phyloP scores from a whole-genome alignment of 2,888 invertebrate species.

The Nomada lathburiana region DNA sequence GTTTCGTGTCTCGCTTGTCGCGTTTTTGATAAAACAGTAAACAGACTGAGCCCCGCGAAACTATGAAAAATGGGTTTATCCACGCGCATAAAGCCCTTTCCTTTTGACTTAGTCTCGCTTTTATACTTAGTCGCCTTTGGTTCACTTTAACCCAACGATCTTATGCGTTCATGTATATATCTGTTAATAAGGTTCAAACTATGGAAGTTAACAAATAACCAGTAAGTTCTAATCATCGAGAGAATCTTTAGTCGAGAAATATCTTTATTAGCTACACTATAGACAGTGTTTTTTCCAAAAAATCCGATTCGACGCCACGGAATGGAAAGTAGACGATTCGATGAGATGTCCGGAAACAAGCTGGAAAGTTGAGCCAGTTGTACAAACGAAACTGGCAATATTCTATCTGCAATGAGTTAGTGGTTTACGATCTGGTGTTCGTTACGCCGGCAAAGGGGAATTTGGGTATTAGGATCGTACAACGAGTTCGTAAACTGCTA shows the following conservation, averaged over 20 bases:
- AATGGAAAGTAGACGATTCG: no score
- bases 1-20: slow-evolving; percentile 12
- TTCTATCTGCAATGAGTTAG: slow-evolving; percentile 53
- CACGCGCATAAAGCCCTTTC: not conserved
- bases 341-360: slow-evolving; percentile 1
- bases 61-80: not conserved
- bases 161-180: not conserved
- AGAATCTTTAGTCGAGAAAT: no score
- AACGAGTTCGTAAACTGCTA: slow-evolving; percentile 40
- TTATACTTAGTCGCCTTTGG: not conserved
- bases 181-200: not conserved
- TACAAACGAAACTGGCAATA: slow-evolving; percentile 36
- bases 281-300: no score
- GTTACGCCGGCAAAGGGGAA: slow-evolving; percentile 66
- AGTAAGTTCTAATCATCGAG: no score
- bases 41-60: not conserved
- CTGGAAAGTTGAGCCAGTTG: not conserved
- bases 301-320: no score
- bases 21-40: not conserved
- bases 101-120: not conserved
- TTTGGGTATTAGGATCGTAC: slow-evolving; percentile 66
- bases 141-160: no score
- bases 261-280: no score
- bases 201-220: no score
- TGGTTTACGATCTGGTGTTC: slow-evolving; percentile 60